Base-by-base conservation (phyloP, 1,140 invertebrate species). In the Nasonia vitripennis region DNA sequence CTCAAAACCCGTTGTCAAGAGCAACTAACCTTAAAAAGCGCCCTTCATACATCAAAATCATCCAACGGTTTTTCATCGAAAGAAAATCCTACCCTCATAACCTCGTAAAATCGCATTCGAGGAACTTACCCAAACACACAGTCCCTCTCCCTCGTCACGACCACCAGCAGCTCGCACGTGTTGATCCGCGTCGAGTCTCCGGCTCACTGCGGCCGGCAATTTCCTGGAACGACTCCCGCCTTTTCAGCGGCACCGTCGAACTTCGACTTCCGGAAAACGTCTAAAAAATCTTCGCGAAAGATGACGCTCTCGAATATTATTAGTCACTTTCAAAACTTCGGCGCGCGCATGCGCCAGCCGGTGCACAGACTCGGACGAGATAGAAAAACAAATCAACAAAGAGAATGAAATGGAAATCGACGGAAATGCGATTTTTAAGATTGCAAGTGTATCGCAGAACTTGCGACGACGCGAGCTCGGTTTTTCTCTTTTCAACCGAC, bases 321-420 rank as follows among this genome's bases (percentile, higher is more conserved):
- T 20, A 20, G 73, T 27, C 20, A 68, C n/a, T 77, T 82, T 77
- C 0, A 45, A 77, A 68, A 41, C n/a, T 34, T n/a, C 11, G n/a
- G 7, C 0, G 74, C 10, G 75, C 82, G 82, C 75, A 78, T 84
- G 75, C 82, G 82, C 62, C 2, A 34, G 41, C 75, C 74, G 62
- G 75, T 17, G 48, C 7, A 27, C 37, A 5, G 20, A 17, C 7
- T 45, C 23, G 81, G 31, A 27, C 27, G 27, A 27, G 27, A 31
- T 9, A n/a, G 10, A 48, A 0, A 75, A 83, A 45, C 31, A 10
- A 62, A 41, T 10, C 10, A 12, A 41, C 71, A 34, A 11, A 20
- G 20, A n/a, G 17, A 4, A 48, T 83, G 31, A 20, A 34, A 45
- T 31, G 55, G 23, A 23, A 78, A 37, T 75, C 2, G 51, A 62